Base-by-base conservation (phyloP, 2,113 vertebrate species). In the Plectropomus leopardus region DNA sequence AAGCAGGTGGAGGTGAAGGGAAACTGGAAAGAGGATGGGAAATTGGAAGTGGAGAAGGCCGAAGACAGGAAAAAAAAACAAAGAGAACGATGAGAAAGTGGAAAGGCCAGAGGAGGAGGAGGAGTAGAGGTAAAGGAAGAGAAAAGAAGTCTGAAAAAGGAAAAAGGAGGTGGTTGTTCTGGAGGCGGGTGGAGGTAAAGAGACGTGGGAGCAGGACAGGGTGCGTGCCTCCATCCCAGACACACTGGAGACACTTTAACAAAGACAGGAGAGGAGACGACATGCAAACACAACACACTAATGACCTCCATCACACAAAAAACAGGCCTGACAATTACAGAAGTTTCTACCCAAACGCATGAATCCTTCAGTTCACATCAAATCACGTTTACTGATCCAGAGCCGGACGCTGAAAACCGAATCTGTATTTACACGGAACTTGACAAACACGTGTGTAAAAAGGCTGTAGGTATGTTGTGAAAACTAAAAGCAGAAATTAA, bases 241-340 rank as follows among this genome's bases (percentile, higher is more conserved):
- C 85, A 85, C 73, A 45, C 76, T 91, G 89, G 89, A 91, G 89
- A 86, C 87, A 57, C 61, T 66, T 78, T 1, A 85, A 88, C 89
- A 90, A 88, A 86, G 86, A 88, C 61, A 2, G 75, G 36, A 57
- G 55, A 78, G 32, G 48, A 80, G 72, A 71, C 54, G 61, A 69
- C 88, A 80, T 80, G 78, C 79, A 74, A 76, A 79, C 77, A 7
- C 17, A 63, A 74, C 84, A 80, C 77, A 48, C 87, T 88, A 85
- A 91, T 88, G 84, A 89, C 83, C 83, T 80, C 64, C 72, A 1
- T 50, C 74, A 53, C 54, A 51, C 64, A 69, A 8, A 45, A 59
- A 30, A 69, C 55, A 53, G 6, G 60, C 24, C 14, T 7, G 15
- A 67, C 59, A 36, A 10, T 53, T 17, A 61, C 66, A 53, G 0